Evolutionary conservation across 2,113 vertebrate species (phyloP).

Genomic region (Hemicordylus capensis): DNA sequence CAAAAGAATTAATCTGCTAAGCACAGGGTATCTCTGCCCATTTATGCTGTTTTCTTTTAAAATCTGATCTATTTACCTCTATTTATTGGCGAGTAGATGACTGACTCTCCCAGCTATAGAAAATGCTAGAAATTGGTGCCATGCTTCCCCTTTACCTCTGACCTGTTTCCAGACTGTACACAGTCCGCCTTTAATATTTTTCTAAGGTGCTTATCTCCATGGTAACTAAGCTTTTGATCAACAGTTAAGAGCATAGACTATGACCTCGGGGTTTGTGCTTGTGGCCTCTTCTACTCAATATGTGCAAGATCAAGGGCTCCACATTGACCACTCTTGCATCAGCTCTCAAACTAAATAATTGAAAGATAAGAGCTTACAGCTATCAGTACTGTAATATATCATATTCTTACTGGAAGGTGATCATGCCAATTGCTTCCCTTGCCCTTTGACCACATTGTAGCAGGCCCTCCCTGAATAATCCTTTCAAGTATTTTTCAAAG

Average conservation of each 20-base stretch:
- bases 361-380: not conserved
- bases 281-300: not conserved
- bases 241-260: not conserved
- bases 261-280: not conserved
- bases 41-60: not conserved
- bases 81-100: not conserved
- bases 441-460: not conserved
- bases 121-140: not conserved
- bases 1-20: not conserved
- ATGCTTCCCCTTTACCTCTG: not conserved
- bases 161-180: not conserved
- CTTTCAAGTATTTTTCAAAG: not conserved
- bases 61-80: not conserved
- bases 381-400: accelerated
- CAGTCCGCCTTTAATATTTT: not conserved
- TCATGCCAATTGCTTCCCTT: not conserved
- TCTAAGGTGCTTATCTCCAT: conserved; percentile 13
- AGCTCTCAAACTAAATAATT: not conserved
- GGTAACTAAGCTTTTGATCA: not conserved
- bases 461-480: not conserved
- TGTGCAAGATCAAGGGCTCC: not conserved
- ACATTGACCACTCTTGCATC: not conserved
- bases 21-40: not conserved
- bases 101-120: not conserved
- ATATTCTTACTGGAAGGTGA: too few species aligned